phyloP scores from a whole-genome alignment of 1,140 invertebrate genomes.

The Diorhabda sublineata region DNA sequence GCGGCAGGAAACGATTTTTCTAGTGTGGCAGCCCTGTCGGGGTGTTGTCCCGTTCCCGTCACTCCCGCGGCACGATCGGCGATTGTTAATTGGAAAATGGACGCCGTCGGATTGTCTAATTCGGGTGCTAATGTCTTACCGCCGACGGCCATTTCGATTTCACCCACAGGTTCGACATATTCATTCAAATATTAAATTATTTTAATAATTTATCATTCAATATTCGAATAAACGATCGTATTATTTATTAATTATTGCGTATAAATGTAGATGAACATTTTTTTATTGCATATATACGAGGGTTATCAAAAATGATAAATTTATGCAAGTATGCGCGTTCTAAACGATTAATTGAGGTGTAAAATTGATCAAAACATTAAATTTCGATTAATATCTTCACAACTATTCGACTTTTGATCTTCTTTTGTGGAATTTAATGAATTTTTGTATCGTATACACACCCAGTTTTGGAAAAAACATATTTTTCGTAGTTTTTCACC shows the following conservation, averaged over 20 bases:
- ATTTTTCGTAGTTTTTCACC: no score
- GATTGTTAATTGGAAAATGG: constrained; percentile 48
- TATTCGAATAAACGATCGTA: no score
- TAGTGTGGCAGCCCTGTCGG: constrained; percentile 44
- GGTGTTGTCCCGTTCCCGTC: constrained; percentile 44
- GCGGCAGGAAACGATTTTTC: constrained; percentile 45
- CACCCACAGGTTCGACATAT: constrained; percentile 41
- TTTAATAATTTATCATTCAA: no score
- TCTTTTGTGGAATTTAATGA: neutral
- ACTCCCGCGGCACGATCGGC: constrained; percentile 36
- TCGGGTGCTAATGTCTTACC: constrained; percentile 40
- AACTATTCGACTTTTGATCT: neutral
- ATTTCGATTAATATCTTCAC: neutral
- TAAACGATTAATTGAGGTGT: neutral
- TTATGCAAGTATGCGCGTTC: no score
- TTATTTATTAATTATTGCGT: no score
- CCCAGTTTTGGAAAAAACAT: no score
- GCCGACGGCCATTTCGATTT: constrained; percentile 38
- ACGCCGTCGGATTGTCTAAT: constrained; percentile 43
- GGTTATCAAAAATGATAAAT: no score
- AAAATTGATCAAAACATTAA: neutral
- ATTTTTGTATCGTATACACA: neutral
- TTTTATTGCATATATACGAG: no score
- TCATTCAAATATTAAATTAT: neutral
- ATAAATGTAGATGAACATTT: no score